Evolutionary conservation across 2,797 vertebrate species (phyloP).

Genomic region (Rhinophrynus dorsalis): DNA sequence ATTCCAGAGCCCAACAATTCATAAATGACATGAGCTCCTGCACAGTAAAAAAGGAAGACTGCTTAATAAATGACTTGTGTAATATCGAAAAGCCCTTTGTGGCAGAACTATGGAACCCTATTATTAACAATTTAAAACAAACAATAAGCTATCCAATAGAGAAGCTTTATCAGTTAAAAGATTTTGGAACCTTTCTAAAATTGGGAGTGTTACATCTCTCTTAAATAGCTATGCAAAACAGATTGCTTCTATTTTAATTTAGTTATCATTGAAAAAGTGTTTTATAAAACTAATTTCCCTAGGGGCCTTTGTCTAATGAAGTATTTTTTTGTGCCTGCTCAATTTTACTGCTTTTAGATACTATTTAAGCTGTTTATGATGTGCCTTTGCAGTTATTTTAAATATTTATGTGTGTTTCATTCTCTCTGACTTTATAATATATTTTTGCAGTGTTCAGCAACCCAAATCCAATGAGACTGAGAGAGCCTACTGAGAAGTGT

Average conservation of each 20-base stretch:
- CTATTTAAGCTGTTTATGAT: slow-evolving; percentile 45
- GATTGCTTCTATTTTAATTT: slow-evolving; percentile 33
- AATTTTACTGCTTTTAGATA: slow-evolving; percentile 39
- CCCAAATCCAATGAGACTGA: slow-evolving; percentile 45
- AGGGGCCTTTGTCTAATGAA: slow-evolving; percentile 33
- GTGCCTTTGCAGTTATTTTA: slow-evolving; percentile 44
- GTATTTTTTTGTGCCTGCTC: slow-evolving; percentile 31
- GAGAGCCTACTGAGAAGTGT: slow-evolving; percentile 23
- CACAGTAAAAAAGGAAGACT: background rate
- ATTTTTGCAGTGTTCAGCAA: slow-evolving; percentile 47
- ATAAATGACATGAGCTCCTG: background rate
- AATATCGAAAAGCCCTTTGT: background rate
- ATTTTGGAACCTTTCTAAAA: slow-evolving; percentile 1
- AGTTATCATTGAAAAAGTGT: slow-evolving; percentile 12
- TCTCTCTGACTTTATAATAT: slow-evolving; percentile 44
- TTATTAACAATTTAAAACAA: slow-evolving; percentile 3
- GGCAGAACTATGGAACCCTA: background rate
- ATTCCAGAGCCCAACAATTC: background rate
- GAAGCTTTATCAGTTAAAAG: slow-evolving; percentile 1
- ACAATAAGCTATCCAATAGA: background rate
- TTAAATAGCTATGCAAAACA: slow-evolving; percentile 10
- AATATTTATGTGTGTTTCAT: slow-evolving; percentile 46
- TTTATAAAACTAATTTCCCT: slow-evolving; percentile 32
- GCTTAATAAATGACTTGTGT: background rate
- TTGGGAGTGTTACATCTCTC: background rate